These are phyloP conservation scores for Semaprochilodus insignis DNA, from an alignment of 2,797 vertebrate genomes.

Conservation along the genomic window DNA sequence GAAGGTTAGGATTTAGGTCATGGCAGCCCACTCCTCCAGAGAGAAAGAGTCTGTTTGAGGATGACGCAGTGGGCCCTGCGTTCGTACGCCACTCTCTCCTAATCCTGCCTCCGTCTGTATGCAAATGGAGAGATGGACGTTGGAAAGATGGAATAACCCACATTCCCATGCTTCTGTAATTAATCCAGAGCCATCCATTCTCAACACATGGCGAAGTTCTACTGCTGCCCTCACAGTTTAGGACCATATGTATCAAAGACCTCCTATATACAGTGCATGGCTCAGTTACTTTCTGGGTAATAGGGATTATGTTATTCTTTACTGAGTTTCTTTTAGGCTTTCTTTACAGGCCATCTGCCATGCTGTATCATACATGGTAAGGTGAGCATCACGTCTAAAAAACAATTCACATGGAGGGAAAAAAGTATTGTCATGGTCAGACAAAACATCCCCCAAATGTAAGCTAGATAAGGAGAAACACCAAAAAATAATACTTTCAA, in stretches of 20 bases:
- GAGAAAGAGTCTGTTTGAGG: slow-evolving; percentile 43
- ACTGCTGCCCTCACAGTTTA: slow-evolving; percentile 31
- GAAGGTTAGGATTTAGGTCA: slow-evolving; percentile 76
- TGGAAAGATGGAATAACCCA: slow-evolving; percentile 64
- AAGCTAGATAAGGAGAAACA: neutral
- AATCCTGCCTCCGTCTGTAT: slow-evolving; percentile 72
- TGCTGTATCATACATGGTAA: slow-evolving; percentile 20
- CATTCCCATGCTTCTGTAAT: slow-evolving; percentile 59
- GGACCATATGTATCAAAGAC: slow-evolving; percentile 38
- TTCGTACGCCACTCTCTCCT: slow-evolving; percentile 64
- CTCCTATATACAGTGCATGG: neutral
- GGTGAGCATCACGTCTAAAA: neutral
- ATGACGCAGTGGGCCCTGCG: slow-evolving; percentile 41
- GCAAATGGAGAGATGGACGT: slow-evolving; percentile 63
- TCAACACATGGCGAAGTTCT: slow-evolving; percentile 42
- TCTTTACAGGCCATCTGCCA: slow-evolving; percentile 26
- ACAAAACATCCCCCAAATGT: neutral
- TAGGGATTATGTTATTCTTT: slow-evolving; percentile 30
- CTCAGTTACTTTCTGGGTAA: slow-evolving; percentile 40
- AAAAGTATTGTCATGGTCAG: neutral
- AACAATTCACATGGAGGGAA: neutral
- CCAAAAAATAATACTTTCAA: neutral
- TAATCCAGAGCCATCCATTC: slow-evolving; percentile 26
- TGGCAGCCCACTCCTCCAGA: slow-evolving; percentile 69
- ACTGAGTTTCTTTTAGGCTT: slow-evolving; percentile 22